Evolutionary conservation across 2,113 vertebrate species (phyloP), one percentile per base, ranked within the genome.

Genomic region (Pycnonotus jocosus): DNA sequence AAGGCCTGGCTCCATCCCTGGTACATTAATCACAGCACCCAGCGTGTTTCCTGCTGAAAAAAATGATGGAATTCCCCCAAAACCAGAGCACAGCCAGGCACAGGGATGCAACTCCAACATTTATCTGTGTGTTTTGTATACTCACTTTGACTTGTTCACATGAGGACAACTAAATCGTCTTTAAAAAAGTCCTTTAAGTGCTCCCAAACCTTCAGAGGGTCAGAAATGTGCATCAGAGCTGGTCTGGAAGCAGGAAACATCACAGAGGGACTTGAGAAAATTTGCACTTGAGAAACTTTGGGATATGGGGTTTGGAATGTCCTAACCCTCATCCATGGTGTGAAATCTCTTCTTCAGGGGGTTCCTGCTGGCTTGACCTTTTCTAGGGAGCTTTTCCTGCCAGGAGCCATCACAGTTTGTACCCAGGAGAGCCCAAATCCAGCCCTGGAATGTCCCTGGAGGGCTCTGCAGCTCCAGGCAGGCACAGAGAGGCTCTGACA

Each of bases 61-160:
- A 82, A 74, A 23, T 0, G 0, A 44, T 9, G 15, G 73, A 47
- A 66, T 95, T 42, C n/a, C 45, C 28, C 23, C 24, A 9, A 58
- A 76, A 60, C 8, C 30, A 18, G 65, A 66, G 45, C 70, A n/a
- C 0, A 2, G 24, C 11, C 51, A 38, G 35, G 60, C 47, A 50
- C 21, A 44, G 33, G 4, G 15, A n/a, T 47, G 13, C 11, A 56
- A 30, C 10, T 76, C 27, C 4, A 25, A 24, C 33, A 11, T 70
- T 84, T 20, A 53, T 25, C 38, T 24, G 0, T 4, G 22, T 33
- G 20, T 30, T 91, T 53, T 60, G 22, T 22, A 33, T 10, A 4
- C 0, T 0, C 15, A 7, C 7, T 7, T n/a, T 11, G 37, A 48
- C 37, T 84, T 47, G 4, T 58, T 79, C 58, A 72, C 20, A n/a